Conservation (phyloP, 2,113 vertebrate genomes). For the Nanorana parkeri region DNA sequence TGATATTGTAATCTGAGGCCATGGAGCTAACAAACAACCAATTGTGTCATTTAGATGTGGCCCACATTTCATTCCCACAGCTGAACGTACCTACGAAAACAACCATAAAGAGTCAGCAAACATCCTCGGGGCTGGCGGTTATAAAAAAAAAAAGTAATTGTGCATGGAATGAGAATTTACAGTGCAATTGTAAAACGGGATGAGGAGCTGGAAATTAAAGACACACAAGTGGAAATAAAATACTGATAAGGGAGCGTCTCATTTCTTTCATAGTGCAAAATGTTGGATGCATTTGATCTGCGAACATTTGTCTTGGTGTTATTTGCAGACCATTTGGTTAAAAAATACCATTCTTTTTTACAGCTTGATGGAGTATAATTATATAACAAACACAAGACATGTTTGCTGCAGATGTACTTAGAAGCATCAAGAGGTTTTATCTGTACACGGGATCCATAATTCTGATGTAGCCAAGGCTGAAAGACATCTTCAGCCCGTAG, state of each 20-base stretch:
- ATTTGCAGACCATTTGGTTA: constrained; percentile 65
- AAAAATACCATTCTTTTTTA: constrained; percentile 66
- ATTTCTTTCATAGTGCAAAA: constrained; percentile 68
- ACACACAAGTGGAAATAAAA: constrained; percentile 66
- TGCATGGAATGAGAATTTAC: constrained; percentile 60
- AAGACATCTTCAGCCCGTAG: constrained; percentile 34
- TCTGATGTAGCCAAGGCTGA: constrained; percentile 57
- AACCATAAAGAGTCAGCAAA: constrained; percentile 52
- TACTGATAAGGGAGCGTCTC: constrained; percentile 65
- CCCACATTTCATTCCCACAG: constrained; percentile 27
- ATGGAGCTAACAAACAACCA: constrained; percentile 46
- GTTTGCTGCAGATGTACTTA: constrained; percentile 62
- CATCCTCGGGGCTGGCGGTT: constrained; percentile 37
- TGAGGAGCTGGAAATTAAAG: constrained; percentile 62
- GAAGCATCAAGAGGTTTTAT: constrained; percentile 64
- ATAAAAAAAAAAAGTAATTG: constrained; percentile 56
- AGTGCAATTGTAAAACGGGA: constrained; percentile 63
- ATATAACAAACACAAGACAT: constrained; percentile 69
- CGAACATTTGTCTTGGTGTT: constrained; percentile 65
- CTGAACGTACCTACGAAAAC: constrained; percentile 42
- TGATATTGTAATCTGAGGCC: constrained; percentile 32
- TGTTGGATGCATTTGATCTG: constrained; percentile 63
- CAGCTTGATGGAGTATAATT: constrained; percentile 68
- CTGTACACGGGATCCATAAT: constrained; percentile 57
- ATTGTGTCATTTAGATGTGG: constrained; percentile 50